These are phyloP conservation scores for Heteromormyrus szaboi DNA, from an alignment of 2,797 vertebrate genomes.

Conservation along the genomic window DNA sequence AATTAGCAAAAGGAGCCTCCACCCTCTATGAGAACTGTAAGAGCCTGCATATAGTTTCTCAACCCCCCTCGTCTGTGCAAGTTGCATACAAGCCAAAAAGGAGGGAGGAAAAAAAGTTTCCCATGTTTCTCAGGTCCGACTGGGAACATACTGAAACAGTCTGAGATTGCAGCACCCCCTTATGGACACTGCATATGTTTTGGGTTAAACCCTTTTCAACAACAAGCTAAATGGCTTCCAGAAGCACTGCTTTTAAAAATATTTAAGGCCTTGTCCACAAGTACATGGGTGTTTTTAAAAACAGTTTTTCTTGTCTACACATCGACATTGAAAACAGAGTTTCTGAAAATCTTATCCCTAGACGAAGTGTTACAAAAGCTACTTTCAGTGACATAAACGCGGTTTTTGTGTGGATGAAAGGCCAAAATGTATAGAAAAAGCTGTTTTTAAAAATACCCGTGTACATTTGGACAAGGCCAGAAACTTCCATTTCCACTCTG, in stretches of 20 bases:
- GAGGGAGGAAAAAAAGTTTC: background rate
- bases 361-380: background rate
- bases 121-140: background rate
- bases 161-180: conserved; percentile 15
- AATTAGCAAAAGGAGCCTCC: background rate
- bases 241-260: background rate
- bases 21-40: background rate
- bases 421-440: background rate
- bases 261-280: background rate
- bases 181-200: conserved; percentile 8
- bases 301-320: background rate
- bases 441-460: background rate
- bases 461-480: background rate
- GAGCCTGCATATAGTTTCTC: background rate
- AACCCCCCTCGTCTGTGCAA: background rate
- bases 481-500: background rate
- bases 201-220: background rate
- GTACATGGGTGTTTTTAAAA: background rate
- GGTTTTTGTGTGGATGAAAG: background rate
- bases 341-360: background rate
- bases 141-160: background rate
- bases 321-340: background rate
- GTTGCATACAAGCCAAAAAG: background rate
- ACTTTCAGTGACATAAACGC: background rate
- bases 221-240: background rate